Evolutionary conservation across 2,113 vertebrate genomes (phyloP), one percentile per base, ranked within the genome.

Genomic region (Pteruthius melanotis): DNA sequence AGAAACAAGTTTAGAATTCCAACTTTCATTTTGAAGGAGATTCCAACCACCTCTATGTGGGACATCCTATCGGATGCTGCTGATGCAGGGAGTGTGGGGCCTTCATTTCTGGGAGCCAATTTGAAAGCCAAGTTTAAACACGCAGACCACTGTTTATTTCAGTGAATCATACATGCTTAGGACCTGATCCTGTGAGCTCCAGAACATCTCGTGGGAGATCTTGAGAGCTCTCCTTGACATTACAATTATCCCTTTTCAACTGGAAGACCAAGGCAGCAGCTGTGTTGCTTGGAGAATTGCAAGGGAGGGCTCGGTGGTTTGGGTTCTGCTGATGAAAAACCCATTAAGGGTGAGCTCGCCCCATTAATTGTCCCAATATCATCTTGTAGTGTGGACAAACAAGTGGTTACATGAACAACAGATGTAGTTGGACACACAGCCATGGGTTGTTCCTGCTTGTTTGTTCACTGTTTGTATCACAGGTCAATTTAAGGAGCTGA

Each of bases 121-220:
- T 9, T 31, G 60, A 33, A 83, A 83, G 68, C 92, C 90, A 68
- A 22, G 93, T 96, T 95, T 64, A 83, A 92, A 93, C 94, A 94
- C 0, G 76, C 92, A 88, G 92, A 37, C 95, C 93, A 86, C 85
- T 92, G 68, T 63, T 93, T 90, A 66, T 94, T 88, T 54, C 92
- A 81, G 86, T 92, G 95, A 95, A 90, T 93, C 88, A 94, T 37
- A 20, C 57, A 2, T 35, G 71, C 88, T 86, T 64, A 52, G 76
- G 69, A 59, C 69, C 88, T 83, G 79, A 86, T 71, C 79, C 92
- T 92, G 56, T 6, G 42, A 74, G 47, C 79, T 81, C 68, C 79
- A 78, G 42, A 88, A 81, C 94, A 93, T 97, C 94, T 96, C 83
- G 88, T 92, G 94, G 83, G 93, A 92, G 92, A 95, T 96, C 95